Evolutionary conservation across 2,113 vertebrate species (phyloP), one percentile per base, ranked within the genome.

Genomic region (Dicaeum eximium): DNA sequence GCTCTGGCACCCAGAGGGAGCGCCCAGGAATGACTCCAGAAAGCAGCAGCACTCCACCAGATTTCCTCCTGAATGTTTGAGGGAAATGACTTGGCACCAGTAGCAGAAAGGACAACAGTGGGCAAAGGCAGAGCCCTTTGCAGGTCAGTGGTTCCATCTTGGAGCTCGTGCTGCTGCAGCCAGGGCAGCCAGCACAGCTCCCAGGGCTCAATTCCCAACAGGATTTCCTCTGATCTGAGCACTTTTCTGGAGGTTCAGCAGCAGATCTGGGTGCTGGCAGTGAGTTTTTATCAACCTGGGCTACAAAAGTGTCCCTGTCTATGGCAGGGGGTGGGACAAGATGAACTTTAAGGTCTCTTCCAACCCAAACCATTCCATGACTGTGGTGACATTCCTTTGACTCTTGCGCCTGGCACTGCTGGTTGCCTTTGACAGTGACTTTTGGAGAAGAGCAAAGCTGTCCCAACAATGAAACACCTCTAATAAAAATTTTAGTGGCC

Each of bases 401-500:
- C 12, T 48, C 73, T 8, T 27, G n/a, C 12, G 15, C 38, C 38
- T 23, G 48, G 74, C 48, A 53, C 18, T 13, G 50, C 42, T 16
- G 18, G 15, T 5, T 44, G 48, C 58, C 19, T 64, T 58, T 23
- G 5, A 19, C 56, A 66, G 37, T 5, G 48, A 58, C 8, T 11
- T 90, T 80, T 37, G 72, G 42, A 30, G 21, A 67, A 53, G 24
- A 66, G 20, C 33, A 83, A 64, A 83, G 42, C 47, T 61, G 11
- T 42, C 20, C 33, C 22, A 33, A 13, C 50, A 47, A 50, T 21
- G 11, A 18, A 82, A 50, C 10, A 10, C 9, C 40, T 45, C 28
- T 8, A 42, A n/a, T 37, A 27, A 70, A 30, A 10, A 1, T 0
- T 8, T 11, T 0, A 2, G 3, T 28, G 4, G 5, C 23, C 13